phyloP scores from a whole-genome alignment of 2,113 vertebrate species.

The Daphoenositta chrysoptera region DNA sequence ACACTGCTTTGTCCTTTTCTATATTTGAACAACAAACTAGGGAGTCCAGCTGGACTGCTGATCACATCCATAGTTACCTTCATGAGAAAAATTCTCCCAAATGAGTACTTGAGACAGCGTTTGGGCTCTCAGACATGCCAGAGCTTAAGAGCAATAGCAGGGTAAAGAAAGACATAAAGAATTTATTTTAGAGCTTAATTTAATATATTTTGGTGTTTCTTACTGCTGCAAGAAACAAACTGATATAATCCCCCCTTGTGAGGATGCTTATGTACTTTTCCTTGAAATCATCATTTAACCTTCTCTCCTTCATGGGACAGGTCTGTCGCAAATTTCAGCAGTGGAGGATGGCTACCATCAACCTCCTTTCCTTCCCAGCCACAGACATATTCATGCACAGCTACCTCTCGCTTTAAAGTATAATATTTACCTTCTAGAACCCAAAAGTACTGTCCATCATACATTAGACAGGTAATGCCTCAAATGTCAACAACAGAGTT shows the following conservation, averaged over 20 bases:
- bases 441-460: neutral
- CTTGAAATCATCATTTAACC: neutral
- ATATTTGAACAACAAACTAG: neutral
- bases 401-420: neutral
- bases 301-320: neutral
- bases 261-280: neutral
- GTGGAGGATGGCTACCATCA: neutral
- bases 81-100: neutral
- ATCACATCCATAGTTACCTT: neutral
- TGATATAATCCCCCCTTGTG: accelerated
- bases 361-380: neutral
- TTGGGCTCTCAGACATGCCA: neutral
- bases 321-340: neutral
- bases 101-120: neutral
- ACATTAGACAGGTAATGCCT: neutral
- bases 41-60: neutral
- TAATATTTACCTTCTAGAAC: neutral
- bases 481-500: neutral
- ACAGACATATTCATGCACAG: neutral
- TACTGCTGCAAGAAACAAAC: neutral
- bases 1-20: neutral
- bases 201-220: neutral
- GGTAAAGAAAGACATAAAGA: neutral
- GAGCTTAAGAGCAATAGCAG: neutral
- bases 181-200: neutral